Evolutionary conservation across 2,113 vertebrate species (phyloP), one percentile per base, ranked within the genome.

Genomic region (Tenrec ecaudatus): DNA sequence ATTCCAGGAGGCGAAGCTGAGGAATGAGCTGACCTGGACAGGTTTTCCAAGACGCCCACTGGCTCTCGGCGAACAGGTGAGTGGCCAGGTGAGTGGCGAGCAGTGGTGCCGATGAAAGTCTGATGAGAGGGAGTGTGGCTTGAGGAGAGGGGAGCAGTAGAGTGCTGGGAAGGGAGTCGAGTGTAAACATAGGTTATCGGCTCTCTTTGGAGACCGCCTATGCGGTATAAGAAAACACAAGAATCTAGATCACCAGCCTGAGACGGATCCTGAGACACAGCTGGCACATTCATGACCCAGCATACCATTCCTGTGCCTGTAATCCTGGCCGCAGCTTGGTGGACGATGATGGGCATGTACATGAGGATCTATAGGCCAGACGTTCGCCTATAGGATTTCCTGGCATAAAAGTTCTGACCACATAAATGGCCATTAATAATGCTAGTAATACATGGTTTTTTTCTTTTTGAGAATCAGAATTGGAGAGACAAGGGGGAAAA

Each of bases 381-480:
- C n/a, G 6, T 86, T 77, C 73, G n/a, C 20, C 7, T 94, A 38
- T 2, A 43, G 23, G 4, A 12, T 58, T 6, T 83, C 83, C 27
- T 86, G 31, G 53, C 31, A 62, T 20, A 33, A 82, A 88, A 84
- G 3, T 92, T 92, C 57, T 82, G 20, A 16, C 29, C 27, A 81
- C 69, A 87, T 76, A 64, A 60, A 64, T 87, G 36, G 27, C 57
- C 78, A 78, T 90, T 38, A 87, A 89, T 12, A 58, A 1, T 58
- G 15, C 3, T 38, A 36, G 7, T 91, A 68, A 80, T 10, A 66
- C 19, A 53, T 5, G 23, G 53, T 81, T 73, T 90, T 79, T 33
- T 95, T 84, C 64, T 68, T 93, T 94, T 87, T 10, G 57, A 29
- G 19, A 90, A 87, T 85, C 60, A 96, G 53, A 94, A 85, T 14